Base-by-base conservation (phyloP, 2,888 invertebrate species). In the Pseudeuparius sepicola region DNA sequence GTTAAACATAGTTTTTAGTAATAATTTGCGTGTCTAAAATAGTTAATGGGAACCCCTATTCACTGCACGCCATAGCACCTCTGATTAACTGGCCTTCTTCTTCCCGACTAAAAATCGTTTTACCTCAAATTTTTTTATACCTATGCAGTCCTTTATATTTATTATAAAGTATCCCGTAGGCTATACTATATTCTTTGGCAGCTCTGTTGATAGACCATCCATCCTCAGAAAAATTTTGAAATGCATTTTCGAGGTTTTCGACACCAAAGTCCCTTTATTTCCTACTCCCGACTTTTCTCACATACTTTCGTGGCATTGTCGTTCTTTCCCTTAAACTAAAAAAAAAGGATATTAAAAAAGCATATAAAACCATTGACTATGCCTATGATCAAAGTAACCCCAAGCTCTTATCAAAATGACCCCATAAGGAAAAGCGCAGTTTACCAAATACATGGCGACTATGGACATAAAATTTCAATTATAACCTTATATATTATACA, bases 131-230 rank as follows among this genome's bases (percentile, higher is more conserved):
- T n/a, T 10, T 26, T 26, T 26, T 26, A n/a, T n/a, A n/a, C 14
- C 13, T 26, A 10, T 26, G 26, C 14, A n/a, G 9, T 6, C 26
- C 26, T 5, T 26, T 6, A 26, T 26, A 26, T 10, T 10, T 26
- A 26, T 26, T 26, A 26, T 26, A 26, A n/a, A 26, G 26, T 6
- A 14, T 26, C 26, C 26, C 26, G 11, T 9, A 26, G 9, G 26
- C 4, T 26, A 26, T 26, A n/a, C 11, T 10, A 26, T 26, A 26
- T 26, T 10, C 10, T 10, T 26, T 10, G 9, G 26, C 9, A 10
- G 26, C 26, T 10, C 11, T 26, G 9, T 26, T 26, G 4, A 26
- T 26, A 10, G 26, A 4, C 3, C 9, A 10, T 9, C 11, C 26
- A 4, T 26, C 26, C 3, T 26, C 9, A 26, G 10, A 5, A n/a